These are phyloP conservation scores for Aphidoletes aphidimyza DNA, from an alignment of 2,888 invertebrate species.

Conservation along the genomic window DNA sequence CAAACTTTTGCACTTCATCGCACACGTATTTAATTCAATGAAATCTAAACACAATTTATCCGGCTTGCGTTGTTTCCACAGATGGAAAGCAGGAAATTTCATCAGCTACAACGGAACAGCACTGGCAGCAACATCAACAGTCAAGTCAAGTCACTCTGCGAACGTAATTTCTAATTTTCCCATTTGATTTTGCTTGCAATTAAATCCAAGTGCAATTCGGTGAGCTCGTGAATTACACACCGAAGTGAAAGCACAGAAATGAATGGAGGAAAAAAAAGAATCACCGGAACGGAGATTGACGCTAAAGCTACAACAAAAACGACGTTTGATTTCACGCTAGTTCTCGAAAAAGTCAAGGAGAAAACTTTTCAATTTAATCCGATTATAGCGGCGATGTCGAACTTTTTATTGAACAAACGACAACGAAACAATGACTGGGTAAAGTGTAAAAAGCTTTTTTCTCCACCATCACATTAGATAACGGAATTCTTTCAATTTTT, in stretches of 20 bases:
- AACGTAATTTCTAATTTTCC: constrained; percentile 24
- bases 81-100: neutral
- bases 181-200: neutral
- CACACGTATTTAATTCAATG: constrained; percentile 27
- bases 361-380: constrained; percentile 39
- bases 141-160: too few relatives aligned
- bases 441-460: neutral
- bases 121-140: neutral
- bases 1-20: constrained; percentile 25
- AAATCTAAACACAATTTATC: constrained; percentile 24
- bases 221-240: neutral
- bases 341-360: constrained; percentile 8
- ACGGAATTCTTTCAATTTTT: too few relatives aligned
- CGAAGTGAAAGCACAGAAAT: neutral
- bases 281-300: neutral
- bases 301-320: neutral
- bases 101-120: neutral
- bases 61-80: neutral
- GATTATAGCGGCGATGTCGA: neutral
- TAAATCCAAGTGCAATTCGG: neutral
- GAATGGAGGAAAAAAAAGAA: neutral
- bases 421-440: neutral
- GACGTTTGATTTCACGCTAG: neutral
- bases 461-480: neutral
- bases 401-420: neutral